A percentile compares a stretch with the other conserved stretches of the same genome.
phyloP scores from a whole-genome alignment of 1,140 invertebrate genomes.

The Drosophila littoralis region DNA sequence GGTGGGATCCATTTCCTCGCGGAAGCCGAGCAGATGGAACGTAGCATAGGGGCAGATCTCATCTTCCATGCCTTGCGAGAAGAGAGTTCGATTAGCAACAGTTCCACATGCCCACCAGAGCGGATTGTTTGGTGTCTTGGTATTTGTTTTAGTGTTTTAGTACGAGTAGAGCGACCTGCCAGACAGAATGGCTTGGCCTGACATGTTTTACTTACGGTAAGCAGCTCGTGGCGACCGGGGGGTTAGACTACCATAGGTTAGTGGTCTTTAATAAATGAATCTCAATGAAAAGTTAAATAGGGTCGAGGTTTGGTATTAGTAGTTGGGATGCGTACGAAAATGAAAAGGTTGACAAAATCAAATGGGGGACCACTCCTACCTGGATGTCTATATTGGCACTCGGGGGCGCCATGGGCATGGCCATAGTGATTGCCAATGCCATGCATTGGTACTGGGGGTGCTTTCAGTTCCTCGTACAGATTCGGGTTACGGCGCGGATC shows the following conservation, averaged over 20 bases:
- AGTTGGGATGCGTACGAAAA: conserved; percentile 9
- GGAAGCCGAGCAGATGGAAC: conserved; percentile 96
- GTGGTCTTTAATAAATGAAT: conserved; percentile 27
- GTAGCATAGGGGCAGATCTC: conserved; percentile 97
- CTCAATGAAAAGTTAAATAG: conserved; percentile 4
- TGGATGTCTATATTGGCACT: conserved; percentile 86
- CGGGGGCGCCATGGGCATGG: conserved; percentile 85
- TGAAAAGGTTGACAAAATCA: conserved; percentile 23
- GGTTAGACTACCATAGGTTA: conserved; percentile 60
- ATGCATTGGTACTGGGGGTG: conserved; percentile 85
- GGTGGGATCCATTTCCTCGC: conserved; percentile 96
- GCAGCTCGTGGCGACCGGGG: conserved; percentile 43
- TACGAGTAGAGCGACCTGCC: conserved; percentile 33
- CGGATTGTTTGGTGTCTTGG: conserved; percentile 15
- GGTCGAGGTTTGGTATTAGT: conserved; percentile 10
- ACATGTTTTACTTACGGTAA: conserved; percentile 50
- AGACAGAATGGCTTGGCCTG: conserved; percentile 1
- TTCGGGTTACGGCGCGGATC: conserved; percentile 91
- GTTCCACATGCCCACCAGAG: neutral
- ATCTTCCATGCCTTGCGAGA: conserved; percentile 92
- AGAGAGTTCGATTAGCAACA: conserved; percentile 33
- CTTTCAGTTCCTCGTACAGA: conserved; percentile 91
- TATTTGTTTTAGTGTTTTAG: conserved; percentile 74
- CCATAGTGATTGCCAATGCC: conserved; percentile 76
- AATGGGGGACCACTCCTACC: conserved; percentile 82